Percentiles rank a stretch among this genome's conserved stretches.
These are phyloP conservation scores for Stichopus chloronotus DNA, from an alignment of 35 echinoderm and acorn worm genomes.

Conservation along the genomic window DNA sequence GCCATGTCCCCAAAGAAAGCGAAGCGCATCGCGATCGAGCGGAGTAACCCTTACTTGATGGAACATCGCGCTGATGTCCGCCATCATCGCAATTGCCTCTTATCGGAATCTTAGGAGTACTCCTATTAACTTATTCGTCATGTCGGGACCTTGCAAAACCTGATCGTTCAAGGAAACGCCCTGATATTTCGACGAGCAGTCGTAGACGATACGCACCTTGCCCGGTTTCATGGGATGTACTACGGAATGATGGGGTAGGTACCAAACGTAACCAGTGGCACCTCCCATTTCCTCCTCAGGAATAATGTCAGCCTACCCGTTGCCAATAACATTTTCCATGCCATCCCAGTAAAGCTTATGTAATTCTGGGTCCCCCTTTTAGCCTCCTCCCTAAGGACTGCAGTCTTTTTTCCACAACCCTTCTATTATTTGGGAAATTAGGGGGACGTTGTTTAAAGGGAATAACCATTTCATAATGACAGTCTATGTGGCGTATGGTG, in stretches of 20 bases:
- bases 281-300: conserved; percentile 33
- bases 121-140: conserved; percentile 55
- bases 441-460: conserved; percentile 47
- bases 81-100: conserved; percentile 54
- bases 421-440: conserved; percentile 48
- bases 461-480: conserved; percentile 71
- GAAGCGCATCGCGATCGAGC: conserved; percentile 14
- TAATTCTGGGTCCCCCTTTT: conserved; percentile 37
- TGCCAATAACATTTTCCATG: neutral
- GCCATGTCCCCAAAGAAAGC: conserved; percentile 46
- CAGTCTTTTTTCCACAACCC: conserved; percentile 33
- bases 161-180: neutral
- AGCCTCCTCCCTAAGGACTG: neutral
- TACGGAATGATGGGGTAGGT: conserved; percentile 64
- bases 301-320: neutral
- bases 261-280: conserved; percentile 23
- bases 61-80: conserved; percentile 64
- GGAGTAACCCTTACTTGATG: conserved; percentile 64
- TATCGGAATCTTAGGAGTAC: conserved; percentile 59
- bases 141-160: neutral
- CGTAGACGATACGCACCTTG: conserved; percentile 20
- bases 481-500: conserved; percentile 23
- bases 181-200: conserved; percentile 4
- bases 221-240: conserved; percentile 9
- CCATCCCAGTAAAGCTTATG: neutral